Evolutionary conservation across 2,797 vertebrate species (phyloP), one percentile per base, ranked within the genome.

Genomic region (Tinamus major): DNA sequence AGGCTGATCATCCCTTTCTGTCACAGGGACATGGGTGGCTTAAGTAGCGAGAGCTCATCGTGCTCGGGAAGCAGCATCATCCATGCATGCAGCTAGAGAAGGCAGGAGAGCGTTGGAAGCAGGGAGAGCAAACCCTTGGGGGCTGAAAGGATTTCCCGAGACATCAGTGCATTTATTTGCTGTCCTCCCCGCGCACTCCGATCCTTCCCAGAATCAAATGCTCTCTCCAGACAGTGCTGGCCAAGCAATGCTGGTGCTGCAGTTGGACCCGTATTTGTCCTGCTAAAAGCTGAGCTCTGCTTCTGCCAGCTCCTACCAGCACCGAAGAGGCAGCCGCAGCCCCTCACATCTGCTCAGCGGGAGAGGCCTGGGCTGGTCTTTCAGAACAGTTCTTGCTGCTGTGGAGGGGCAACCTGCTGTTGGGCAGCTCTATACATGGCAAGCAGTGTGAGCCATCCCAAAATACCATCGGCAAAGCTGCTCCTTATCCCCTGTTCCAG

Each of bases 391-490:
- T 41, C 44, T n/a, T 49, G 49, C 24, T 1, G 6, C 63, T 79
- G 39, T 42, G 31, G 62, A 31, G 48, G 48, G 27, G 10, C 46
- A 3, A 44, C 49, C 49, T 51, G 49, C 26, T 14, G 7, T 9
- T 51, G 49, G 35, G 21, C 42, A 26, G 10, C 55, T 55, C 29
- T 21, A 35, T 8, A 27, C 41, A n/a, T 26, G 26, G 9, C 13
- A 5, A 31, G 42, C 26, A 15, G 10, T 5, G 8, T 2, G 27
- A 21, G 6, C 29, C 33, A 31, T 41, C 39, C 55, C 15, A 2
- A 19, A 24, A 2, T 0, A 0, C 15, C 1, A 1, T 18, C 9
- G 46, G 10, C 2, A 79, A 26, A 69, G 26, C 13, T 2, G 2
- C 1, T 44, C 46, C 56, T 5, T 55, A 17, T 10, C 4, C 15